Conservation (phyloP, 2,888 invertebrate species). For the Adela reaumurella region DNA sequence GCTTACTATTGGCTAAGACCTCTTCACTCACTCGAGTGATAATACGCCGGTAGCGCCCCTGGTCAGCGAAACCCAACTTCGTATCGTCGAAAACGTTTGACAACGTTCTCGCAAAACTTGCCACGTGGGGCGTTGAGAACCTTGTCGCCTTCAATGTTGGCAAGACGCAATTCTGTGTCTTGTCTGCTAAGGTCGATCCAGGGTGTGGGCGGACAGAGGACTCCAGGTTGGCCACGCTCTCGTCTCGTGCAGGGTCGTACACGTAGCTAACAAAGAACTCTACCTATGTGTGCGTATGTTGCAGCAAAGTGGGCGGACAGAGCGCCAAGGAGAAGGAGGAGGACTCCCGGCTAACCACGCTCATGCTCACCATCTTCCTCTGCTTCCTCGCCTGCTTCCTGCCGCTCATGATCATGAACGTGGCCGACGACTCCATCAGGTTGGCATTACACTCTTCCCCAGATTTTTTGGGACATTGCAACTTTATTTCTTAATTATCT, state of each 20-base stretch:
- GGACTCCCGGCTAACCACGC: conserved; percentile 75
- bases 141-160: too few relatives aligned
- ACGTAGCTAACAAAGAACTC: conserved; percentile 87
- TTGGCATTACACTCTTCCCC: not conserved
- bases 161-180: too few relatives aligned
- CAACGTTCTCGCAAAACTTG: too few relatives aligned
- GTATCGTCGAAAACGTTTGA: too few relatives aligned
- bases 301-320: conserved; percentile 48
- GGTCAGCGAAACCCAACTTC: too few relatives aligned
- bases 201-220: conserved; percentile 60
- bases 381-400: conserved; percentile 84
- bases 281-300: conserved; percentile 7
- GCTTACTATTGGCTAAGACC: too few relatives aligned
- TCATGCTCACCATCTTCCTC: conserved; percentile 85
- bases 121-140: too few relatives aligned
- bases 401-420: conserved; percentile 85
- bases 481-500: too few relatives aligned
- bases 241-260: conserved; percentile 83
- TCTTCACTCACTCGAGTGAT: too few relatives aligned
- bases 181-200: too few relatives aligned
- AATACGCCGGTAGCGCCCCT: too few relatives aligned
- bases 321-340: conserved; percentile 58
- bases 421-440: conserved; percentile 71
- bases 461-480: too few relatives aligned
- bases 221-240: conserved; percentile 79